Conservation (phyloP, 2,888 invertebrate genomes). For the Morpho deidamia region DNA sequence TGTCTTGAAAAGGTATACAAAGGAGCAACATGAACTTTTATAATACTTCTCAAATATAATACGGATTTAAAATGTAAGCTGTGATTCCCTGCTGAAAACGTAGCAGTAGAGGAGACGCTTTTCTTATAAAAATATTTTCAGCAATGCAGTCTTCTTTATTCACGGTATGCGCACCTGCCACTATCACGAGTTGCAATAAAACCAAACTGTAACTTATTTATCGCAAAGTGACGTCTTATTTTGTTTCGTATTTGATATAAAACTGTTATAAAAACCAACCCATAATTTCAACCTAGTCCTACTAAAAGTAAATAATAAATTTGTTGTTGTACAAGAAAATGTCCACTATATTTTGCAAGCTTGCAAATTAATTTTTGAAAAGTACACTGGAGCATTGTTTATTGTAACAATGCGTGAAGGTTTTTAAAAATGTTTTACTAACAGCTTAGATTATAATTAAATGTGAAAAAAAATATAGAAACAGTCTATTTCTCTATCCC, state of each 20-base stretch:
- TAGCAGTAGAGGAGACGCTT: conserved; percentile 37
- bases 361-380: too few species aligned
- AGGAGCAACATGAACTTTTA: conserved; percentile 1
- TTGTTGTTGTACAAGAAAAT: too few species aligned
- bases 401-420: too few species aligned
- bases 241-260: not conserved
- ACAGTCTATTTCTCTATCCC: too few species aligned
- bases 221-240: conserved; percentile 43
- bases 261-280: too few species aligned
- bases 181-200: conserved; percentile 51
- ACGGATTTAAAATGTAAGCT: conserved; percentile 40
- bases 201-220: conserved; percentile 62
- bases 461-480: too few species aligned
- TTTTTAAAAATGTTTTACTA: too few species aligned
- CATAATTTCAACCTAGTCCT: too few species aligned
- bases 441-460: too few species aligned
- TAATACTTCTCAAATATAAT: conserved; percentile 19
- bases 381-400: too few species aligned
- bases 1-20: not conserved
- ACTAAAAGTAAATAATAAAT: too few species aligned
- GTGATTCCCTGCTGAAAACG: conserved; percentile 44
- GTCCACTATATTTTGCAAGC: too few species aligned
- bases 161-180: conserved; percentile 55
- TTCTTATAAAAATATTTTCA: conserved; percentile 57
- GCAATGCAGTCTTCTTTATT: conserved; percentile 53